Evolutionary conservation across 2,797 vertebrate genomes (phyloP).

Genomic region (Xyrichtys novacula): DNA sequence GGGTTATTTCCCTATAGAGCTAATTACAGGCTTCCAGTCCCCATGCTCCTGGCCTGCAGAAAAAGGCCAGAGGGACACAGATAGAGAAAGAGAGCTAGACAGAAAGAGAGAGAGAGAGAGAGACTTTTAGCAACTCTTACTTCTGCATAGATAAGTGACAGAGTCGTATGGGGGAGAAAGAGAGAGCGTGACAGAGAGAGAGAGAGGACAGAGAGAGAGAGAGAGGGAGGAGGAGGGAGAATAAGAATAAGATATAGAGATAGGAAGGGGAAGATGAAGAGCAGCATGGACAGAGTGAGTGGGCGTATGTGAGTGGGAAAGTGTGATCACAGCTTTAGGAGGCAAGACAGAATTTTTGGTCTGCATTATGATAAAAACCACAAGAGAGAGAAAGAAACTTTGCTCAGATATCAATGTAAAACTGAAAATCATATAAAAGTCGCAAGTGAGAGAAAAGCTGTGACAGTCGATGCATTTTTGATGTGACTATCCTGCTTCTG

Average conservation of each 20-base stretch:
- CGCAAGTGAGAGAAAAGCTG: slow-evolving; percentile 24
- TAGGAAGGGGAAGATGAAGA: slow-evolving; percentile 62
- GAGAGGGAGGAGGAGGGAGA: slow-evolving; percentile 34
- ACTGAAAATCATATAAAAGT: slow-evolving; percentile 26
- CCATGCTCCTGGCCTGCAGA: slow-evolving; percentile 64
- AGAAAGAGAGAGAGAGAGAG: slow-evolving; percentile 1
- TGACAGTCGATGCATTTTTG: neutral
- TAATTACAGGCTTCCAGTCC: slow-evolving; percentile 80
- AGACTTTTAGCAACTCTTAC: slow-evolving; percentile 31
- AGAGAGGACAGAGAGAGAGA: too few relatives aligned
- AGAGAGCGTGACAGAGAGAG: slow-evolving; percentile 14
- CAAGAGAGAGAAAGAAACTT: slow-evolving; percentile 38
- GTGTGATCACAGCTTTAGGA: slow-evolving; percentile 77
- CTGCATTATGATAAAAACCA: slow-evolving; percentile 49
- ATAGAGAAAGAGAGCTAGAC: slow-evolving; percentile 16
- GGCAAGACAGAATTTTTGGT: slow-evolving; percentile 63
- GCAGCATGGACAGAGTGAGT: slow-evolving; percentile 67
- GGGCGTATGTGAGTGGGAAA: slow-evolving; percentile 74
- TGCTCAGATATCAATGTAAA: slow-evolving; percentile 25
- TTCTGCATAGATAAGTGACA: slow-evolving; percentile 58
- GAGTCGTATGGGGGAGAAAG: slow-evolving; percentile 43
- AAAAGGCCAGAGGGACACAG: slow-evolving; percentile 62
- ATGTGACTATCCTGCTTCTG: neutral
- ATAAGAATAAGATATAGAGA: slow-evolving; percentile 56
- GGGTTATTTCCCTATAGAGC: slow-evolving; percentile 78